Evolutionary conservation across 2,113 vertebrate genomes (phyloP).

Genomic region (Triplophysa rosa): DNA sequence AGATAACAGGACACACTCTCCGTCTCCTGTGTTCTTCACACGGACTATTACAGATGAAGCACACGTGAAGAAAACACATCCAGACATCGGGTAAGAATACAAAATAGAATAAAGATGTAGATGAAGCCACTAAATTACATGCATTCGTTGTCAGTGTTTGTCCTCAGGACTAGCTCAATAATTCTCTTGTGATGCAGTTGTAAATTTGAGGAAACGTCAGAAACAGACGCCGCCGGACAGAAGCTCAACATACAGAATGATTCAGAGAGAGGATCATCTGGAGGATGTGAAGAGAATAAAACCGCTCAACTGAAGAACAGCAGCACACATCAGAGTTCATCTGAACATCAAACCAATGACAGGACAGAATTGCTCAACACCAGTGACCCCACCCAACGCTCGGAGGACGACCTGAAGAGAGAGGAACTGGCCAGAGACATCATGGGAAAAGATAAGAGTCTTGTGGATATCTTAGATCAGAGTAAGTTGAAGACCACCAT

Average conservation of each 20-base stretch:
- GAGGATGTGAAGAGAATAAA: constrained; percentile 55
- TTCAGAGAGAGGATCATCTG: constrained; percentile 69
- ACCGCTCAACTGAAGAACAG: constrained; percentile 66
- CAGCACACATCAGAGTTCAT: neutral
- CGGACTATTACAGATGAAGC: constrained; percentile 84
- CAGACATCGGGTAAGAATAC: constrained; percentile 73
- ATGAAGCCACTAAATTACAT: too few relatives aligned
- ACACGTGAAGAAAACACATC: constrained; percentile 78
- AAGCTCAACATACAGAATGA: constrained; percentile 68
- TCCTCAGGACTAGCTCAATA: neutral
- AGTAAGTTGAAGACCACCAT: constrained; percentile 88
- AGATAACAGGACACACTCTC: constrained; percentile 76
- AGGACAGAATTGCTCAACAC: constrained; percentile 35
- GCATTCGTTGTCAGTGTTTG: neutral
- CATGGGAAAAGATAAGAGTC: constrained; percentile 86
- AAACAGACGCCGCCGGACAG: constrained; percentile 30
- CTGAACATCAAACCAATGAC: constrained; percentile 4
- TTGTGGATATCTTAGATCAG: constrained; percentile 90
- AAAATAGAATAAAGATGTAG: too few relatives aligned
- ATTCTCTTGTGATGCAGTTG: constrained; percentile 54
- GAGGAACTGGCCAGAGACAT: constrained; percentile 90
- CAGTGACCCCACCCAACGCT: constrained; percentile 51
- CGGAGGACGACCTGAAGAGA: constrained; percentile 83
- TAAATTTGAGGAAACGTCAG: constrained; percentile 72
- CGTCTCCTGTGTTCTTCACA: constrained; percentile 83